Base-by-base conservation (phyloP, 2,797 vertebrate species). In the Margarornis squamiger region DNA sequence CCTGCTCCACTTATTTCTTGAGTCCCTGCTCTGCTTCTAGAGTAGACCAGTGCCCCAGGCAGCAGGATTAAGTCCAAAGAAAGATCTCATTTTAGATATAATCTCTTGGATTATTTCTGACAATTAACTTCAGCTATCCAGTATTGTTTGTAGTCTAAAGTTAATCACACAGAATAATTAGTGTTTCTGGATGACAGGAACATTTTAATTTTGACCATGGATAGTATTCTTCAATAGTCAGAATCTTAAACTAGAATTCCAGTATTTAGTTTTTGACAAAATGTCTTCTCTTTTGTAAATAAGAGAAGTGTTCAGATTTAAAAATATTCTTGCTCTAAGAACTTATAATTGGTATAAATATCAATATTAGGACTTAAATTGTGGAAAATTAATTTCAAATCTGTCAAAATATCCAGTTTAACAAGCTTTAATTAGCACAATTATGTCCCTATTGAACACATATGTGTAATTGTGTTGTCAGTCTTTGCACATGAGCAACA, bases 351-450 rank as follows among this genome's bases (percentile, higher is more conserved):
- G 3, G 24, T 70, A 85, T n/a, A 49, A 96, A 77, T 75, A 82
- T 29, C 41, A 87, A n/a, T 80, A 81, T 72, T 70, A 80, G 38
- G 22, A 46, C 46, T 74, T 43, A 36, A 83, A 52, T 26, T 82
- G 51, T 71, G 57, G 20, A 63, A 94, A 86, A 77, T 62, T 54
- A 55, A 83, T 68, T 80, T 20, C 36, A 92, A 87, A 80, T 75
- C 46, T 82, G 75, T 41, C 18, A 86, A 92, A 88, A 85, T 51
- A 45, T 23, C n/a, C 66, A 68, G 67, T 1, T n/a, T 78, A 45
- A 87, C 11, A 87, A 87, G 32, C 8, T 83, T 67, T 72, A 76
- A 90, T 91, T 93, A 85, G n/a, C 46, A 65, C 67, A 96, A 63
- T 92, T 96, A 84, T 49, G 92, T 90, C 55, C 48, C 45, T 70